phyloP scores from a whole-genome alignment of 2,113 vertebrate genomes.

The Brachypteracias leptosomus region DNA sequence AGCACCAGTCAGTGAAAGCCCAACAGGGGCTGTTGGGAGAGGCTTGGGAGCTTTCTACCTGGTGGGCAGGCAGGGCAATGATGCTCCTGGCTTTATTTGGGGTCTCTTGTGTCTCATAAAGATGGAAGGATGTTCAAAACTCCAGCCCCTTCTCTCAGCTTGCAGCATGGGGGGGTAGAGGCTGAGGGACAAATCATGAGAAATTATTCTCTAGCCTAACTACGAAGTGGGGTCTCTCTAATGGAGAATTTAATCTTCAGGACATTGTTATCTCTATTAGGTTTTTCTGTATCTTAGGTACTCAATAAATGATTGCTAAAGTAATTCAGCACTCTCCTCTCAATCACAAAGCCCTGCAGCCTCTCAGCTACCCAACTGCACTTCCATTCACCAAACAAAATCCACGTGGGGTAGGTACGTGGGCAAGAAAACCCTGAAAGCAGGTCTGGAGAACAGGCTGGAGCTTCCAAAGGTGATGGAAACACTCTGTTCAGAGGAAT shows the following conservation, averaged over 20 bases:
- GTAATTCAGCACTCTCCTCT: conserved; percentile 27
- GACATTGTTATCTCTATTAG: not conserved
- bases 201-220: not conserved
- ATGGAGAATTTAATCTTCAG: conserved; percentile 22
- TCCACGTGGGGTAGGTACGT: not conserved
- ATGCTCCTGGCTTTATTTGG: not conserved
- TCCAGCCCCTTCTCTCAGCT: not conserved
- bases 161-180: fast-evolving
- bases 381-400: not conserved
- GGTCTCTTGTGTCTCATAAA: not conserved
- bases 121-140: not conserved
- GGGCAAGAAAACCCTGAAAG: not conserved
- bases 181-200: not conserved
- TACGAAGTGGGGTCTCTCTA: not conserved
- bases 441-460: not conserved
- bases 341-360: not conserved
- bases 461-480: not conserved
- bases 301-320: conserved; percentile 60
- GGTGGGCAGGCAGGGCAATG: not conserved
- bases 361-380: not conserved
- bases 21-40: not conserved
- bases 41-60: not conserved
- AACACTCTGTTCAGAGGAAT: not conserved
- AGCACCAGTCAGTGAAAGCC: not conserved
- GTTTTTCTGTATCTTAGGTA: conserved; percentile 33